Evolutionary conservation across 1,140 invertebrate species (phyloP).

Genomic region (Drosophila orena): DNA sequence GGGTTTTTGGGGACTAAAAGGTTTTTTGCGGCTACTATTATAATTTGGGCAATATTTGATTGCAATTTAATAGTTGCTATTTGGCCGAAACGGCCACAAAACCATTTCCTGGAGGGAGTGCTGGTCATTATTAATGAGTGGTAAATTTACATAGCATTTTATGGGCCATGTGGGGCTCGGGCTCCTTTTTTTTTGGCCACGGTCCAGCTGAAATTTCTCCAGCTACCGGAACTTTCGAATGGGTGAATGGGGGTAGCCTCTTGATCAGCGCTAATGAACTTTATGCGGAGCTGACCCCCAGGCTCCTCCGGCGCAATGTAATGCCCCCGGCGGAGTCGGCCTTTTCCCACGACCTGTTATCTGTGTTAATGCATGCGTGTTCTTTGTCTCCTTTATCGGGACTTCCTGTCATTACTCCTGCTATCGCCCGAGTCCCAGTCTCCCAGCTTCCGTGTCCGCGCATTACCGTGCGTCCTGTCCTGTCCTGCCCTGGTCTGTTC

Average conservation of each 20-base stretch:
- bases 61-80: slow-evolving; percentile 62
- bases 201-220: slow-evolving; percentile 12
- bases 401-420: slow-evolving; percentile 76
- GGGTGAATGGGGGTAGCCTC: slow-evolving; percentile 22
- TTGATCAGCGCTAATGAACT: slow-evolving; percentile 77
- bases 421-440: slow-evolving; percentile 55
- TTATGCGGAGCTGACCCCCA: slow-evolving; percentile 42
- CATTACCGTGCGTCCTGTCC: slow-evolving; percentile 55
- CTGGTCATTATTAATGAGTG: slow-evolving; percentile 66
- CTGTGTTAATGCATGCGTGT: slow-evolving; percentile 76
- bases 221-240: slow-evolving; percentile 35
- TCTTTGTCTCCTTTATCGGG: slow-evolving; percentile 68
- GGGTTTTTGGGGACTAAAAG: slow-evolving; percentile 58
- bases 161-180: slow-evolving; percentile 50
- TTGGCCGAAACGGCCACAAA: slow-evolving; percentile 17
- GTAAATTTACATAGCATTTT: slow-evolving; percentile 41
- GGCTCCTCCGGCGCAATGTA: neutral
- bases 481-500: neutral
- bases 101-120: slow-evolving; percentile 39
- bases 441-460: slow-evolving; percentile 48
- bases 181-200: slow-evolving; percentile 23
- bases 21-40: slow-evolving; percentile 62
- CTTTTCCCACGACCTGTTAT: slow-evolving; percentile 49
- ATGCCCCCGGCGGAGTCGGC: slow-evolving; percentile 4
- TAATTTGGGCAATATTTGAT: slow-evolving; percentile 66